Percentiles rank a stretch among this genome's conserved stretches.
phyloP scores from a whole-genome alignment of 1,140 invertebrate species.

The Gryllus bimaculatus region DNA sequence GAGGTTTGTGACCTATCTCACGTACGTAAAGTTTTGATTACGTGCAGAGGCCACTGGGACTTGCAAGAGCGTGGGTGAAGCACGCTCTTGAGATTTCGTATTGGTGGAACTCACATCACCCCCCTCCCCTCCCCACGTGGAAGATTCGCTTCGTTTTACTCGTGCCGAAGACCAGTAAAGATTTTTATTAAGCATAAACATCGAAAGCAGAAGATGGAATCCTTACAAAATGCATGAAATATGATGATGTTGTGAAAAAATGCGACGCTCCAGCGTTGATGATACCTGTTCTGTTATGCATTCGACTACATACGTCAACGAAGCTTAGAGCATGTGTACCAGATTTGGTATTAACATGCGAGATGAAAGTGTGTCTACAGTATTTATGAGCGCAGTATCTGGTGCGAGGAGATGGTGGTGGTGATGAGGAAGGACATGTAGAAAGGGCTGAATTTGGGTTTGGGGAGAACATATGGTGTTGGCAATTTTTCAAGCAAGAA shows the following conservation, averaged over 20 bases:
- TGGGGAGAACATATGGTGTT: no score
- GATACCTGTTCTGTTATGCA: background rate
- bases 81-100: background rate
- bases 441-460: no score
- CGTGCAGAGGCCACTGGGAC: background rate
- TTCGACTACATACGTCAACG: background rate
- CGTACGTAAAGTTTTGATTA: conserved; percentile 5
- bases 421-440: no score
- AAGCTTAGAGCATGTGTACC: no score
- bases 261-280: background rate
- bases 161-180: background rate
- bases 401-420: no score
- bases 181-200: conserved; percentile 1
- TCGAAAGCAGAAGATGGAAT: background rate
- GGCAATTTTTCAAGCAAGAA: no score
- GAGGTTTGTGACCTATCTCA: conserved; percentile 1
- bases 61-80: background rate
- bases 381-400: no score
- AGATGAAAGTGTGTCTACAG: no score
- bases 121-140: background rate
- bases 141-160: background rate
- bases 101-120: background rate
- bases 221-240: conserved; percentile 1
- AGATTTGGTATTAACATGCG: no score
- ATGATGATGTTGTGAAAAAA: background rate